Percentiles rank a stretch among this genome's conserved stretches.
These are phyloP conservation scores for Diadema setosum DNA, from an alignment of 35 echinoderm and acorn worm species.

Conservation along the genomic window DNA sequence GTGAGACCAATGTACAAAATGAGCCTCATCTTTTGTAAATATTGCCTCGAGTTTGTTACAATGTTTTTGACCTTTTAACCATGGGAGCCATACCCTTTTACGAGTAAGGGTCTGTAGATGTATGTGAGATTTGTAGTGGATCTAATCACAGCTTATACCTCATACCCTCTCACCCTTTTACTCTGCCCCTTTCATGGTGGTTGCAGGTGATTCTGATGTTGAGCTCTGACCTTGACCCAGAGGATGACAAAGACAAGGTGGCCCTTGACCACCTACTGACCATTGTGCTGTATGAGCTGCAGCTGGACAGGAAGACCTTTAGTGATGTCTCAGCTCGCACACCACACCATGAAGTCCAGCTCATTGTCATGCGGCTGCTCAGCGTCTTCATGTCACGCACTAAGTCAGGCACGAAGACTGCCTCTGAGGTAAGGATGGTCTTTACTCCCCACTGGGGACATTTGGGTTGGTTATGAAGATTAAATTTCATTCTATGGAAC, in stretches of 20 bases:
- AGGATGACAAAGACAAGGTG: constrained; percentile 82
- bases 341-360: constrained; percentile 91
- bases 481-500: too few relatives aligned
- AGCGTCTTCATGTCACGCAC: constrained; percentile 99
- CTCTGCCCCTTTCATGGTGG: not conserved
- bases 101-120: too few relatives aligned
- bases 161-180: too few relatives aligned
- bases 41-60: too few relatives aligned
- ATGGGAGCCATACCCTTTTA: too few relatives aligned
- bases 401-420: constrained; percentile 95
- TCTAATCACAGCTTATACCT: too few relatives aligned
- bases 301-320: constrained; percentile 73
- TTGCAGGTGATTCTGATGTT: constrained; percentile 92
- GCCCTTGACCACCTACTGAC: constrained; percentile 75
- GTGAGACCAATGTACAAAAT: too few relatives aligned
- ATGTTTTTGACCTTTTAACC: too few relatives aligned
- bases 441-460: too few relatives aligned
- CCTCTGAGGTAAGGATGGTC: constrained; percentile 83
- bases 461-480: too few relatives aligned
- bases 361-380: constrained; percentile 98
- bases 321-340: constrained; percentile 78
- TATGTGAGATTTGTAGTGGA: too few relatives aligned
- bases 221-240: constrained; percentile 90
- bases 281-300: constrained; percentile 69
- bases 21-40: too few relatives aligned